Percentiles rank a stretch among this genome's conserved stretches.
Conservation (phyloP, 2,797 vertebrate genomes). For the Eutrigla gurnardus region DNA sequence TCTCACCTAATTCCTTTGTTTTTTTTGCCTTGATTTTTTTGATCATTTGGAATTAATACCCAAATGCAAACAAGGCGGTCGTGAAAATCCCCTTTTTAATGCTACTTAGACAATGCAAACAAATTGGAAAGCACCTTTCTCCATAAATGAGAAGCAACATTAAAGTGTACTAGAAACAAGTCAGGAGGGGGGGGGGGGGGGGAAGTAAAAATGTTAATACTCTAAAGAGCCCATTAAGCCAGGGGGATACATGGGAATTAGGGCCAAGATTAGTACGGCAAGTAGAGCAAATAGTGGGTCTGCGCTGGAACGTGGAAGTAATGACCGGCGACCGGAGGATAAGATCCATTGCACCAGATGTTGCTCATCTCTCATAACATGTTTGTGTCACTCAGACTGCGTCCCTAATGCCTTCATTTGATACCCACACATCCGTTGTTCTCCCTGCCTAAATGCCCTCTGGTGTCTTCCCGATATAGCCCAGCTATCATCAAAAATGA, state of each 20-base stretch:
- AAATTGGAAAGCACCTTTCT: slow-evolving; percentile 29
- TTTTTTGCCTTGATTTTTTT: slow-evolving; percentile 23
- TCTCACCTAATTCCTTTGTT: slow-evolving; percentile 43
- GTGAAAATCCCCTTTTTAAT: slow-evolving; percentile 48
- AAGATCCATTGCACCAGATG: slow-evolving; percentile 81
- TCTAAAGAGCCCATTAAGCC: slow-evolving; percentile 81
- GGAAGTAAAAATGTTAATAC: slow-evolving; percentile 75
- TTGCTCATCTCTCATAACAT: slow-evolving; percentile 83
- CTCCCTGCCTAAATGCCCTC: slow-evolving; percentile 67
- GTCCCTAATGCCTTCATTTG: slow-evolving; percentile 78
- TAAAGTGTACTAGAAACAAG: slow-evolving; percentile 59
- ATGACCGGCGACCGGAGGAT: slow-evolving; percentile 64
- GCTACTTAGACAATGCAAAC: slow-evolving; percentile 52
- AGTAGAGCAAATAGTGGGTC: slow-evolving; percentile 59
- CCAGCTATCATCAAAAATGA: slow-evolving; percentile 59
- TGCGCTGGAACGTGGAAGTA: slow-evolving; percentile 59
- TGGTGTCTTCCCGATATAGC: slow-evolving; percentile 75
- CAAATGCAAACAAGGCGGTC: slow-evolving; percentile 53
- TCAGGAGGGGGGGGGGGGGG: slow-evolving; percentile 4
- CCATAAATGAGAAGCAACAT: slow-evolving; percentile 28
- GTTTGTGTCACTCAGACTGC: slow-evolving; percentile 76
- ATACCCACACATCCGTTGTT: slow-evolving; percentile 73
- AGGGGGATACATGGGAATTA: slow-evolving; percentile 75
- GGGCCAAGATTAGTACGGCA: slow-evolving; percentile 77
- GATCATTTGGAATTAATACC: slow-evolving; percentile 38